These are phyloP conservation scores for Pachycephus smyrnensis DNA, from an alignment of 2,888 invertebrate genomes.

Conservation along the genomic window DNA sequence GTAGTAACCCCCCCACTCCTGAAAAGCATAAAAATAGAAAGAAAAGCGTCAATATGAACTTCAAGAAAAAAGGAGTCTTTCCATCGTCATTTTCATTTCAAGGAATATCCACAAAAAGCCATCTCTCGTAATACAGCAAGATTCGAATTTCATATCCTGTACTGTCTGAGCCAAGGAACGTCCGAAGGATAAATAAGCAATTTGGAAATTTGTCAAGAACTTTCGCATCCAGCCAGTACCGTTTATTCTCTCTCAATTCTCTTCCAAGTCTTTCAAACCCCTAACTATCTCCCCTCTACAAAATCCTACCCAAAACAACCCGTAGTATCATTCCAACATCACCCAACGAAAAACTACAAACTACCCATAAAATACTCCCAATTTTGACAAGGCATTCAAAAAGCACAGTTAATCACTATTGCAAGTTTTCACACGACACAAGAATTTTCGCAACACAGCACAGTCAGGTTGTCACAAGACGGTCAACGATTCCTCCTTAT, in stretches of 20 bases:
- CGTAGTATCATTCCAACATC: neutral
- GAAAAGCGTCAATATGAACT: neutral
- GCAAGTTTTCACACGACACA: neutral
- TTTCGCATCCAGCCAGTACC: neutral
- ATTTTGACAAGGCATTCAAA: neutral
- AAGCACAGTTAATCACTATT: neutral
- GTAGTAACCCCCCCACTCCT: neutral
- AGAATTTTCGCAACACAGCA: neutral
- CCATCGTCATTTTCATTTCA: neutral
- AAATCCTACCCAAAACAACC: neutral
- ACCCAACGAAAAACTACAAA: neutral
- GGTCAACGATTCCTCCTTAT: neutral
- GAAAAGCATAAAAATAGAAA: neutral
- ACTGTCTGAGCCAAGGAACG: neutral
- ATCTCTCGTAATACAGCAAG: neutral
- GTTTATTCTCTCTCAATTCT: neutral
- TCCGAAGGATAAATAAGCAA: neutral
- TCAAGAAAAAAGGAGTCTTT: neutral
- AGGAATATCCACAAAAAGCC: neutral
- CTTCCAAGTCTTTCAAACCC: neutral
- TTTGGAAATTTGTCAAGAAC: neutral
- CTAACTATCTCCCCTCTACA: neutral
- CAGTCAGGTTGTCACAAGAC: neutral
- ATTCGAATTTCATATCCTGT: neutral
- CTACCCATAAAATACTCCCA: neutral